Evolutionary conservation across 2,888 invertebrate genomes (phyloP).

Genomic region (Leptinotarsa peninsularis): DNA sequence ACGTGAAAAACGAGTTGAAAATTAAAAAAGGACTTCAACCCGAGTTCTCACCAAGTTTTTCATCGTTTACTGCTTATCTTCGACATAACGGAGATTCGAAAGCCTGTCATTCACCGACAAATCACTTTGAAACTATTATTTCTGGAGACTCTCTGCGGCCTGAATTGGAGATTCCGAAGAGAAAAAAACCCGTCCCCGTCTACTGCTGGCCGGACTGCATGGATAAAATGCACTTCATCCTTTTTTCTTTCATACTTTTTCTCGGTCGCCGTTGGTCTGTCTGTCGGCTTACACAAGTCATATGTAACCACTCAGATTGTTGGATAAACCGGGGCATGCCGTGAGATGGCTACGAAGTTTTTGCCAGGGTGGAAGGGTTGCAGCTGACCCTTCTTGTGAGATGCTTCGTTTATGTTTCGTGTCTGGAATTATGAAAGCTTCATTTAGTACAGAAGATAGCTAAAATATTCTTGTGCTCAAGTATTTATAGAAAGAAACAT

Average conservation of each 20-base stretch:
- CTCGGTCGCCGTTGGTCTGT: slow-evolving; percentile 30
- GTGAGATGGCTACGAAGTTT: slow-evolving; percentile 7
- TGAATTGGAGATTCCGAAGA: slow-evolving; percentile 20
- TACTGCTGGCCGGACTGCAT: slow-evolving; percentile 37
- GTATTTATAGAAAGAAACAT: no score
- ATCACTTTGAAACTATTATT: not conserved
- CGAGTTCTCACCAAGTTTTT: no score
- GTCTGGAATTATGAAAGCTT: not conserved
- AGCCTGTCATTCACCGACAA: not conserved
- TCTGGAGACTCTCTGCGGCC: slow-evolving; percentile 1
- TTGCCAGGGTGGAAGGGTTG: not conserved
- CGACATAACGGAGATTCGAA: no score
- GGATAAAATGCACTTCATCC: slow-evolving; percentile 36
- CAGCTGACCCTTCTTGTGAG: not conserved
- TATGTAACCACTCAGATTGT: slow-evolving; percentile 29
- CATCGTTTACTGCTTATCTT: no score
- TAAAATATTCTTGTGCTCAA: not conserved
- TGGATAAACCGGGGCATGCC: slow-evolving; percentile 13
- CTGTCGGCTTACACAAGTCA: slow-evolving; percentile 35
- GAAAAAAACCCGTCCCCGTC: slow-evolving; percentile 35
- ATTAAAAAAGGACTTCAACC: no score
- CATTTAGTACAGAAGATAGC: not conserved
- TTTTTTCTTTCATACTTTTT: slow-evolving; percentile 29
- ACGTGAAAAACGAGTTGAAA: no score
- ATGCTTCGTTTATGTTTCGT: not conserved